Base-by-base conservation (phyloP, 2,888 invertebrate species). In the Caenorhabditis zanzibari region DNA sequence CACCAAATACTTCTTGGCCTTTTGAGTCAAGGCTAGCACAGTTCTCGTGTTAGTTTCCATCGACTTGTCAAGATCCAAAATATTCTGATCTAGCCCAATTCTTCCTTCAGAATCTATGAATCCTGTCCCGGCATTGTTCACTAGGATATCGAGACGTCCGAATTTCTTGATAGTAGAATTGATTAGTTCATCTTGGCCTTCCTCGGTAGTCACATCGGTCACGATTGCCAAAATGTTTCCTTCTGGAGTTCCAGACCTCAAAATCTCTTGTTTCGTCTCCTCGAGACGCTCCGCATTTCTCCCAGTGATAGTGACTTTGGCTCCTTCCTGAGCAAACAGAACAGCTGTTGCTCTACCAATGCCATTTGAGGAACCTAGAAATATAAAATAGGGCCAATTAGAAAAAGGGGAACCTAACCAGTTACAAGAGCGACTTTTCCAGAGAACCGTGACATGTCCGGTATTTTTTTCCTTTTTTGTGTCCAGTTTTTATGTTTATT, bases 241-340 rank as follows among this genome's bases (percentile, higher is more conserved):
- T 61, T 61, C 61, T 41, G 61, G 14, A 61, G 41, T 24, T 61
- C 61, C 61, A 41, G 12, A 1, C 12, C 41, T 61, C 41, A 61
- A 3, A 41, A 61, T 61, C 41, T 41, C 26, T 12, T 41, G 61
- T 24, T 14, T 61, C 0, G 61, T 61, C 24, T 61, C 74, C 16
- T 81, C 74, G 14, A 81, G 63, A 22, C 56, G 35, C 2, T 52
- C 10, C 0, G 38, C 2, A 19, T 69, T 81, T 41, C 81, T 59
- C 4, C 81, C 81, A 10, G 74, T 81, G 12, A 81, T 68, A 1
- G 69, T 81, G 16, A 81, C 74, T 49, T 69, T 81, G 9, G 81
- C 81, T 1, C 81, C 81, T 59, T 81, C 66, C 32, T 52, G 19
- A 7, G 66, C 81, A 2, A 81, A 54, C n/a, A 74, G 54, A 24